These are phyloP conservation scores for Chironomus tepperi DNA, from an alignment of 1,140 invertebrate species.

Conservation along the genomic window DNA sequence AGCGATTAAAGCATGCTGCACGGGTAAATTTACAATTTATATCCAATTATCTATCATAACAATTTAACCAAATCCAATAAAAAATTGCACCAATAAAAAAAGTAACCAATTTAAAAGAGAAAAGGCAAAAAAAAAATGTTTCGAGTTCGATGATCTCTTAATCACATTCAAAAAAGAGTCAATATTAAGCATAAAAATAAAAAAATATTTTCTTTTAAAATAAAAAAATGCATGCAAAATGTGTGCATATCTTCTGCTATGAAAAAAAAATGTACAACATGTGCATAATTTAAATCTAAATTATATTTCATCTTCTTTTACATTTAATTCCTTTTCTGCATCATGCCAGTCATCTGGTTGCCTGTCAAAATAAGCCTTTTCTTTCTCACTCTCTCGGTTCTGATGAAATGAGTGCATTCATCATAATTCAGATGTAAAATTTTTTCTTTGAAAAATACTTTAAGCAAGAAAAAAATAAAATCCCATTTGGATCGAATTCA, in stretches of 20 bases:
- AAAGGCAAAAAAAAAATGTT: background rate
- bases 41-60: too few species aligned
- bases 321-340: background rate
- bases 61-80: too few species aligned
- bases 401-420: background rate
- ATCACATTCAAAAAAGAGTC: background rate
- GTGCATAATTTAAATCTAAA: slow-evolving; percentile 1
- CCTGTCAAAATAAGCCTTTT: background rate
- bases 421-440: background rate
- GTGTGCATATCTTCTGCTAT: background rate
- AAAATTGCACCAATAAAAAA: too few species aligned
- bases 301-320: background rate
- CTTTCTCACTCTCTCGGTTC: background rate
- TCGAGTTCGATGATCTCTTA: slow-evolving; percentile 18
- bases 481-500: too few species aligned
- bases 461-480: background rate
- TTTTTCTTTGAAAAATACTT: background rate
- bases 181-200: background rate
- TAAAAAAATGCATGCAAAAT: background rate
- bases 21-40: too few species aligned
- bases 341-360: background rate
- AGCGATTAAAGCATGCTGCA: too few species aligned
- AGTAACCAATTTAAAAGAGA: background rate
- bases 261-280: background rate
- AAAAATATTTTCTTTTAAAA: background rate